Evolutionary conservation across 2,888 invertebrate species (phyloP).

Genomic region (Ichneumoninae sp.): DNA sequence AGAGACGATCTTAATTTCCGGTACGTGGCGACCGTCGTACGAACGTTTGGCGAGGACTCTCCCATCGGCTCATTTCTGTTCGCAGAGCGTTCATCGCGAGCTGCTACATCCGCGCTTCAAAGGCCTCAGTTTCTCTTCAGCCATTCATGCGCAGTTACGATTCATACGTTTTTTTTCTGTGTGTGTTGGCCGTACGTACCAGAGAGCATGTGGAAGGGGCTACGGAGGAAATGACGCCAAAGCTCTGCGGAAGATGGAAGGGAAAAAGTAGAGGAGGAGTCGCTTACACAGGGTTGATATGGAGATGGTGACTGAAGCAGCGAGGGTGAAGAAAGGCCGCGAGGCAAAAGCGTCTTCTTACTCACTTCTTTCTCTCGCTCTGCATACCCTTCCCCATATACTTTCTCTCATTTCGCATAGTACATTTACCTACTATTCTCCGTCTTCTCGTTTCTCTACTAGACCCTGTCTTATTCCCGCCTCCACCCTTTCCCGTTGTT

Average conservation of each 20-base stretch:
- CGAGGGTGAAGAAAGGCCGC: conserved; percentile 57
- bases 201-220: conserved; percentile 35
- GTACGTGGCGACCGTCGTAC: conserved; percentile 35
- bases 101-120: conserved; percentile 33
- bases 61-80: conserved; percentile 10
- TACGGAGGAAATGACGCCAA: conserved; percentile 13
- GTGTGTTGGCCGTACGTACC: conserved; percentile 41
- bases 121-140: conserved; percentile 69
- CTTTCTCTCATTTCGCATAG: conserved; percentile 61
- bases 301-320: conserved; percentile 51
- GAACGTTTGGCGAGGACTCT: conserved; percentile 44
- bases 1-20: conserved; percentile 59
- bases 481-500: conserved; percentile 34
- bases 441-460: conserved; percentile 9
- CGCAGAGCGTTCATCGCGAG: background rate
- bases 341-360: conserved; percentile 59
- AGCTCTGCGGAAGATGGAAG: conserved; percentile 43
- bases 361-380: conserved; percentile 27
- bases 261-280: conserved; percentile 34
- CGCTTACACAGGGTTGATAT: conserved; percentile 49
- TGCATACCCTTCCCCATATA: conserved; percentile 51
- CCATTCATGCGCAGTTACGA: conserved; percentile 80
- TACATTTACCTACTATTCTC: conserved; percentile 4
- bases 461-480: background rate
- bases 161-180: conserved; percentile 77